phyloP scores from a whole-genome alignment of 2,797 vertebrate species.

The Apogon hyalosoma region DNA sequence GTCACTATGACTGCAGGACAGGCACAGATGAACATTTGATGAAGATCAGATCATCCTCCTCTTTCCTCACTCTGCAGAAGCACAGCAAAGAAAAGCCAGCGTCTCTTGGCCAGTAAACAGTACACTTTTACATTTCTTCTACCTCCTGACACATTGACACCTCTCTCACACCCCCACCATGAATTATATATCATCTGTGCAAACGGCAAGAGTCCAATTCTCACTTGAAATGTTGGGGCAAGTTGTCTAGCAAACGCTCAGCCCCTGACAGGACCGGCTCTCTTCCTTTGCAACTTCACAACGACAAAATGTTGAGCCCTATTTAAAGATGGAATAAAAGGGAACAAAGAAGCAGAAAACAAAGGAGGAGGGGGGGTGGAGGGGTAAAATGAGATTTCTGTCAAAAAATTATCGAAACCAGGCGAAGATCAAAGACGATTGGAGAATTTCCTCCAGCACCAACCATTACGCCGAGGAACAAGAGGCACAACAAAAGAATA shows the following conservation, averaged over 20 bases:
- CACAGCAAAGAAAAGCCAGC: slow-evolving; percentile 66
- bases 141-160: slow-evolving; percentile 88
- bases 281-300: slow-evolving; percentile 72
- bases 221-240: slow-evolving; percentile 86
- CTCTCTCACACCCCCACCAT: slow-evolving; percentile 84
- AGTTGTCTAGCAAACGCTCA: slow-evolving; percentile 78
- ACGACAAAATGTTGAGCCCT: slow-evolving; percentile 74
- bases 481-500: slow-evolving; percentile 85
- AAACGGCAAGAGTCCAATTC: slow-evolving; percentile 86
- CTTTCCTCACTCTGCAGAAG: slow-evolving; percentile 60
- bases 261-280: slow-evolving; percentile 79
- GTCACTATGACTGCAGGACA: slow-evolving; percentile 75
- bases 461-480: slow-evolving; percentile 80
- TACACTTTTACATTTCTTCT: slow-evolving; percentile 85
- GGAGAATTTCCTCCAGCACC: slow-evolving; percentile 80
- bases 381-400: slow-evolving; percentile 75
- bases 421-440: slow-evolving; percentile 77
- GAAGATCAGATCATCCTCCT: slow-evolving; percentile 67
- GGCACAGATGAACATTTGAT: slow-evolving; percentile 82
- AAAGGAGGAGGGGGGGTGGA: slow-evolving; percentile 39
- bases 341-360: slow-evolving; percentile 64
- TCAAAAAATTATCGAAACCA: slow-evolving; percentile 82
- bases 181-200: slow-evolving; percentile 87
- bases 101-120: slow-evolving; percentile 86
- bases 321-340: slow-evolving; percentile 67